Conservation (phyloP, 1,140 invertebrate genomes). For the Cyrtorhinus lividipennis region DNA sequence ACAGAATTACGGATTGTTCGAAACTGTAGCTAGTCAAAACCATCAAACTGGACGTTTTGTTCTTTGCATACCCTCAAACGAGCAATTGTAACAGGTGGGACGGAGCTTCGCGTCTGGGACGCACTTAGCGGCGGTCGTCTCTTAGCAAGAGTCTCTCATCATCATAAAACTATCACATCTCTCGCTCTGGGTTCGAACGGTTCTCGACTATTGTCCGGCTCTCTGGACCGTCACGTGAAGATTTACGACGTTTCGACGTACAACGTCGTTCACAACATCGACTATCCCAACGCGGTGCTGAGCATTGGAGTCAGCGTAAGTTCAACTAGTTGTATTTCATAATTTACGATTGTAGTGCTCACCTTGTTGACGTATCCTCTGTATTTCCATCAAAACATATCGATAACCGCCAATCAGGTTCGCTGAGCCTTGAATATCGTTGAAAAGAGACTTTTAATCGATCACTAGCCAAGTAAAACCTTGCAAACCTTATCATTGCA, state of each 20-base stretch:
- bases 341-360: no score
- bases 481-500: no score
- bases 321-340: constrained; percentile 18
- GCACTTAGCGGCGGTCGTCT: constrained; percentile 69
- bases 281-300: constrained; percentile 79
- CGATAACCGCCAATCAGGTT: no score
- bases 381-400: not conserved
- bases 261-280: constrained; percentile 72
- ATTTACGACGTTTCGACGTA: constrained; percentile 80
- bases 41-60: no score
- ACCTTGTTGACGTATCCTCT: constrained; percentile 1
- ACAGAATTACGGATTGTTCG: no score
- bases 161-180: constrained; percentile 89
- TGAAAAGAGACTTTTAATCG: no score
- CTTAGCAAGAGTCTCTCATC: constrained; percentile 59
- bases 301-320: constrained; percentile 66
- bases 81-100: no score
- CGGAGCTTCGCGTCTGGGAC: constrained; percentile 88
- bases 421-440: no score
- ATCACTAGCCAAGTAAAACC: no score
- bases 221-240: constrained; percentile 86
- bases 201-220: constrained; percentile 70
- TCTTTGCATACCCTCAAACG: no score
- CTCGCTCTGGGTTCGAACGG: constrained; percentile 62
- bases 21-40: no score